Evolutionary conservation across 2,113 vertebrate genomes (phyloP).

Genomic region (Periophthalmus modestus): DNA sequence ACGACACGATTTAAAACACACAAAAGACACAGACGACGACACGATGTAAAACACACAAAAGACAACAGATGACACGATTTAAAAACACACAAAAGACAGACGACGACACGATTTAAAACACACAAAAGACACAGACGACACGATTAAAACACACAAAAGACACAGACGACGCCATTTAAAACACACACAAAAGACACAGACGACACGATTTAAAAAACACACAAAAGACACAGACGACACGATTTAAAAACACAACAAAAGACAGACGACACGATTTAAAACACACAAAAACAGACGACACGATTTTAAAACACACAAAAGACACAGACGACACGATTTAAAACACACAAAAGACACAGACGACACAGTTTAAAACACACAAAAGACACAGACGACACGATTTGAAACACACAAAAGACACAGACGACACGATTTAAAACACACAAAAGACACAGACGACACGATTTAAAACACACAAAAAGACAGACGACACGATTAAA

Average conservation of each 20-base stretch:
- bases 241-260: not conserved
- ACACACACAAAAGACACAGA: not conserved
- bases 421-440: not conserved
- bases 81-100: not conserved
- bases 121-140: not conserved
- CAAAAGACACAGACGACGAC: too few species aligned
- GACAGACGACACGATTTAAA: not conserved
- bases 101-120: not conserved
- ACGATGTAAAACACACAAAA: not conserved
- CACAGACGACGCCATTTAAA: too few species aligned
- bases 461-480: not conserved
- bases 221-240: not conserved
- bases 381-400: too few species aligned
- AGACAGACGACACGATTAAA: not conserved
- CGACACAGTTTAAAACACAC: not conserved
- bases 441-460: not conserved
- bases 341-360: not conserved
- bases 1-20: not conserved
- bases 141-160: not conserved
- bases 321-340: too few species aligned
- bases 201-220: not conserved
- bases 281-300: not conserved
- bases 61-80: too few species aligned
- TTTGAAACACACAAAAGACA: not conserved
- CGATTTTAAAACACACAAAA: not conserved